Base-by-base conservation (phyloP, 2,113 vertebrate species). In the Cheilinus undulatus region DNA sequence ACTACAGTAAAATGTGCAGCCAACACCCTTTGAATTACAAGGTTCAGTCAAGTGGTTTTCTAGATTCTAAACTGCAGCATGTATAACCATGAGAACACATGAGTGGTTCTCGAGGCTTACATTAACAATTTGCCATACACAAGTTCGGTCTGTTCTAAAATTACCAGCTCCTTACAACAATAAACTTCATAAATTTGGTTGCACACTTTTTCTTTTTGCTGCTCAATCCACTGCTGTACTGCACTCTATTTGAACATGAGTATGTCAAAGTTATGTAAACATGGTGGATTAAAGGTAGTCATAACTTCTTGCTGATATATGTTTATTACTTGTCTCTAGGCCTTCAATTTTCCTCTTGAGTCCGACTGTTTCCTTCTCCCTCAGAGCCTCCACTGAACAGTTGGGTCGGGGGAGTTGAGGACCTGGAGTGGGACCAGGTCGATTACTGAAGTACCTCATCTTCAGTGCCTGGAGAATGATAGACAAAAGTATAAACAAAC, bases 391-490 rank as follows among this genome's bases (percentile, higher is more conserved):
- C 2, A 84, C 87, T 20, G 96, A 94, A 69, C 91, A 95, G 85
- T 96, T 99, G 24, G 97, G 97, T 87, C 93, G 94, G 53, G 98
- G 98, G 14, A 99, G 92, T 65, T 95, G 95, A 58, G 89, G 93
- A 42, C 97, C 97, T 49, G 96, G 95, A 22, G 97, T 99, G 12
- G 98, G 97, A 36, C 86, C 96, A 36, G 98, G 98, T 17, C 95
- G 92, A 70, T 96, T 98, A 89, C 95, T 96, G 87, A 99, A 99
- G 92, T 99, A 99, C 1, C 73, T 93, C 82, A 94, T 95, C 87
- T 96, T 96, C 61, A 99, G 83, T 48, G 98, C 97, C 98, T 99
- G 88, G 0, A 59, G 6, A 71, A 66, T 19, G 64, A 60, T 10
- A 75, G 36, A 72, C 13, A 69, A 34, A 15, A 56, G 9, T 1